These are phyloP conservation scores for Drosophila leontia DNA, from an alignment of 1,140 invertebrate genomes.

Conservation along the genomic window DNA sequence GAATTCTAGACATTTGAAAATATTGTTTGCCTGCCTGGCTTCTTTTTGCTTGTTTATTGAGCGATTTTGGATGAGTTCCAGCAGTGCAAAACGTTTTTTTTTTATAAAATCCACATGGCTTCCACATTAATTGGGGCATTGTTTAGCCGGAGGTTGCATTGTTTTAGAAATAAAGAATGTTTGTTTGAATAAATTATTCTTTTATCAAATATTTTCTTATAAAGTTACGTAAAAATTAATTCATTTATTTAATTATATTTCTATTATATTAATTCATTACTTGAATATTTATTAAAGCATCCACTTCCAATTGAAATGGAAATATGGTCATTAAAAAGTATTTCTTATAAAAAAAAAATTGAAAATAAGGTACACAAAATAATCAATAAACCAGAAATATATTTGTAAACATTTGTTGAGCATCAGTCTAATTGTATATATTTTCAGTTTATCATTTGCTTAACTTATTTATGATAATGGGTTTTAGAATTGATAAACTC, in stretches of 20 bases:
- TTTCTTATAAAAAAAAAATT: background rate
- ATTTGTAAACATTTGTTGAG: background rate
- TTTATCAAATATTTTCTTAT: background rate
- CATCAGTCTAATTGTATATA: background rate
- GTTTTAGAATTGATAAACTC: background rate
- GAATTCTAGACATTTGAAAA: slow-evolving; percentile 60
- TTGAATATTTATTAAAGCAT: background rate
- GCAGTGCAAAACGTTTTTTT: slow-evolving; percentile 36
- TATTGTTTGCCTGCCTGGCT: slow-evolving; percentile 32
- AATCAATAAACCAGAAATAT: background rate
- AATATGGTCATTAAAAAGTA: too few species aligned
- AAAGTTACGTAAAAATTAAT: background rate
- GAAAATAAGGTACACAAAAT: background rate
- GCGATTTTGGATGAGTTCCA: slow-evolving; percentile 46
- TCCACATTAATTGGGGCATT: slow-evolving; percentile 28
- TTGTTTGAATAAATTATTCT: background rate
- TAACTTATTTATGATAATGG: background rate
- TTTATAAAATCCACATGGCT: slow-evolving; percentile 27
- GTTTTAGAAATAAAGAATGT: slow-evolving; percentile 1
- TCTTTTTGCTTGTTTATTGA: slow-evolving; percentile 50
- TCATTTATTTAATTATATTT: too few species aligned
- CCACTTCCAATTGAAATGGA: background rate
- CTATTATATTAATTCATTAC: background rate
- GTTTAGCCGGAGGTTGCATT: slow-evolving; percentile 19
- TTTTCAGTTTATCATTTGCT: background rate